Base-by-base conservation (phyloP, 2,113 vertebrate species). In the Sisor rabdophorus region DNA sequence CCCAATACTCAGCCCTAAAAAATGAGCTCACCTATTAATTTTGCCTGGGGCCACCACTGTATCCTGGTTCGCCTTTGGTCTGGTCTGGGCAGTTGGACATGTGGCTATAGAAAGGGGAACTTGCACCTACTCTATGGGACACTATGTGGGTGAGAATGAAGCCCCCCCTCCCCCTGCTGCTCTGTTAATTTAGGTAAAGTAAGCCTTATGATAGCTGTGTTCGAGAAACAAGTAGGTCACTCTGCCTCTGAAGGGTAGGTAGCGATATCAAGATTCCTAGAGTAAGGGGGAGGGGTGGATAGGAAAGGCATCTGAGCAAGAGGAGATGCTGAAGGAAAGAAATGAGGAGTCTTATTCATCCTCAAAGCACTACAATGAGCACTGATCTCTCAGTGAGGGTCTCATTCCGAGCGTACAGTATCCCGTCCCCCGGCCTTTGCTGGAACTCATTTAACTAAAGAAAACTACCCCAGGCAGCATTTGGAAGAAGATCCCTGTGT, bases 161-260 rank as follows among this genome's bases (percentile, higher is more conserved):
- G 40, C 72, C 48, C n/a, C n/a, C n/a, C n/a, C n/a, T n/a, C n/a
- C n/a, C n/a, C 68, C 73, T 30, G 54, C 63, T 65, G 58, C 28
- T 64, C 36, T 76, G 79, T 72, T 80, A 47, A 73, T 80, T 76
- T 71, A 80, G 68, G n/a, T n/a, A n/a, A n/a, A n/a, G n/a, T 19
- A 28, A 71, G 48, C 73, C 36, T 52, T 61, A 40, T 13, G n/a
- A 40, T 30, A n/a, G 44, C 40, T 22, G 19, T 3, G 54, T 36
- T 26, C 11, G 60, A 65, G 73, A 10, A 52, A 69, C 8, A 58
- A 64, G 26, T 13, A 6, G 16, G 50, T 17, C 63, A 26, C 36
- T 50, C 20, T 76, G 44, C 32, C 12, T 32, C 63, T 26, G 20
- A n/a, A 26, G 36, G 47, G n/a, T 36, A 24, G 67, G 13, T 24